Percentiles rank a stretch among this genome's conserved stretches.
Conservation (phyloP, 92 coral and sea anemone genomes). For the Anthopleura xanthogrammica region DNA sequence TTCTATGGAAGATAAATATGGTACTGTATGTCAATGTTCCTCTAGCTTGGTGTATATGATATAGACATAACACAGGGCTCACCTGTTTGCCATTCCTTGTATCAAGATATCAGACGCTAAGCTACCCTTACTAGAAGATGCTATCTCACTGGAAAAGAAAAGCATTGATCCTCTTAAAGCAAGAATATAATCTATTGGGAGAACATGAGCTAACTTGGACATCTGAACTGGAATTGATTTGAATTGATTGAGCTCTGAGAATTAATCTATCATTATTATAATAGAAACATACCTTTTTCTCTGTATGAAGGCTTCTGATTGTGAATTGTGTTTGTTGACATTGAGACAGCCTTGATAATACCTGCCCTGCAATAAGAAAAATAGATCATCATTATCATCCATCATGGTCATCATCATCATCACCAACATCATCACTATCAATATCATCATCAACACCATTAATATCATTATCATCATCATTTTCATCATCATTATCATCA, state of each 20-base stretch:
- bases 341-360: slow-evolving; percentile 69
- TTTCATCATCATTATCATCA: neutral
- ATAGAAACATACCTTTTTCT: slow-evolving; percentile 45
- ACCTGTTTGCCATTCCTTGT: slow-evolving; percentile 73
- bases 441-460: neutral
- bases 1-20: slow-evolving; percentile 32
- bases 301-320: slow-evolving; percentile 78
- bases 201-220: no score
- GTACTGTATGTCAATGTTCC: neutral
- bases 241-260: no score
- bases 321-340: slow-evolving; percentile 82
- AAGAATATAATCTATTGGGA: no score
- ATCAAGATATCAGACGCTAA: slow-evolving; percentile 63
- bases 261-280: neutral
- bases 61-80: neutral
- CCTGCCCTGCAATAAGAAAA: slow-evolving; percentile 52
- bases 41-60: neutral
- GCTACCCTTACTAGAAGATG: slow-evolving; percentile 54
- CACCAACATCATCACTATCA: neutral
- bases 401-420: neutral
- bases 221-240: no score
- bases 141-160: slow-evolving; percentile 30
- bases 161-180: neutral
- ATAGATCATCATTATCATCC: neutral
- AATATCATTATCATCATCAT: neutral